Evolutionary conservation across 64 coral and sea anemone genomes (phyloP).

Genomic region (Actinia tenebrosa): DNA sequence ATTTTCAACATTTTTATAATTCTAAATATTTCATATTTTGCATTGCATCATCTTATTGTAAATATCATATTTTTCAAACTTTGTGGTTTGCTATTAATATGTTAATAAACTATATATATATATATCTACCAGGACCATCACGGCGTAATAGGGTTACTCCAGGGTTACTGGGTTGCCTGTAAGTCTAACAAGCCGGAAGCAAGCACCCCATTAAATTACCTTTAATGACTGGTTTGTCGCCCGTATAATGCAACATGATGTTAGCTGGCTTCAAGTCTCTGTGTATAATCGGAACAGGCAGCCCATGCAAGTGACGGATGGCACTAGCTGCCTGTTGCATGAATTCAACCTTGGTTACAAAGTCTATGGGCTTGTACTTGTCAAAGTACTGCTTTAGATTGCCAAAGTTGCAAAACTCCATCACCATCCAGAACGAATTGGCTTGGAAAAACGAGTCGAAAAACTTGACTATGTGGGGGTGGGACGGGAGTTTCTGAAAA

Average conservation of each 20-base stretch:
- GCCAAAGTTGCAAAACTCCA: conserved; percentile 7
- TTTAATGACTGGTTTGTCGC: not conserved
- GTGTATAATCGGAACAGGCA: not conserved
- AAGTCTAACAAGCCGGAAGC: not conserved
- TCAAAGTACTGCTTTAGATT: not conserved
- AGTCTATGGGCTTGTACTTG: not conserved
- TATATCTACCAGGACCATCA: too few species aligned
- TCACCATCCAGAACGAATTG: not conserved
- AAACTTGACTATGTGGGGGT: not conserved
- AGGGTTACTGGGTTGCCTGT: not conserved
- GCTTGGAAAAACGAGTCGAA: not conserved
- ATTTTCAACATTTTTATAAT: too few species aligned
- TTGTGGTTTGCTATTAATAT: too few species aligned
- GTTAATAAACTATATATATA: too few species aligned
- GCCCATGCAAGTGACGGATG: not conserved
- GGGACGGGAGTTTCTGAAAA: conserved; percentile 1
- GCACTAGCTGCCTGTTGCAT: conserved; percentile 3
- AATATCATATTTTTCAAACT: too few species aligned
- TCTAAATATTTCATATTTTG: too few species aligned
- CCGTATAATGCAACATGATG: not conserved
- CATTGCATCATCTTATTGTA: too few species aligned
- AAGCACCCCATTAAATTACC: not conserved
- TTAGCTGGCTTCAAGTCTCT: conserved; percentile 12
- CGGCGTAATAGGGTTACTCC: not conserved
- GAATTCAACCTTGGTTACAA: not conserved